Evolutionary conservation across 2,888 invertebrate species (phyloP), one percentile per base, ranked within the genome.

Genomic region (Sphaerophoria taeniata): DNA sequence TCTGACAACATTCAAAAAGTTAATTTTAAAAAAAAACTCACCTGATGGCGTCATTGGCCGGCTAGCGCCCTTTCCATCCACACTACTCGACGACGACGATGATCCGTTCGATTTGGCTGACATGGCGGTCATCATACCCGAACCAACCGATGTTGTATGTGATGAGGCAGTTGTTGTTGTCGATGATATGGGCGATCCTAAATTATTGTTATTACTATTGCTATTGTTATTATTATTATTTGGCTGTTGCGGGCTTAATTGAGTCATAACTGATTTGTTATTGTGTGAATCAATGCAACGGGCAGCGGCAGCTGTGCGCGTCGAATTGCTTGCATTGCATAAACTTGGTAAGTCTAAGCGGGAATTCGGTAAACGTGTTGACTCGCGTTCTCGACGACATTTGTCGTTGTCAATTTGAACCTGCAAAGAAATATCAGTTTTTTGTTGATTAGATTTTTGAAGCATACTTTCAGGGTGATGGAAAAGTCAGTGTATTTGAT

Each of bases 351-450:
- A 87, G 88, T 92, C 92, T 82, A 92, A 88, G 60, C 91, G 90
- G 77, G 89, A 88, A 78, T 90, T 88, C 77, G 90, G 89, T 71
- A 89, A 83, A 76, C 90, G 90, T 70, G 80, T 87, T 71, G 88
- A 87, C 87, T 90, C 90, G 88, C 92, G 89, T 89, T 92, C 92
- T 84, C 92, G 91, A 89, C 92, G 91, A 89, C 91, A 89, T 90
- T 92, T 92, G 88, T 92, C 92, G 90, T 92, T 92, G 88, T 92
- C 92, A 88, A 92, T 88, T 89, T 92, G 92, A 89, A 92, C 91
- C 92, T 92, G 88, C 65, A 80, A 61, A 65, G 43, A 6, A 43
- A 12, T 58, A 3, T 11, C 6, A 56, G 39, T 45, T 9, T 34
- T 60, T 51, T 53, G 3, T 60, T 39, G 12, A 24, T 39, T 39